Evolutionary conservation across 2,797 vertebrate species (phyloP), one percentile per base, ranked within the genome.

Genomic region (Oryzias sinensis): DNA sequence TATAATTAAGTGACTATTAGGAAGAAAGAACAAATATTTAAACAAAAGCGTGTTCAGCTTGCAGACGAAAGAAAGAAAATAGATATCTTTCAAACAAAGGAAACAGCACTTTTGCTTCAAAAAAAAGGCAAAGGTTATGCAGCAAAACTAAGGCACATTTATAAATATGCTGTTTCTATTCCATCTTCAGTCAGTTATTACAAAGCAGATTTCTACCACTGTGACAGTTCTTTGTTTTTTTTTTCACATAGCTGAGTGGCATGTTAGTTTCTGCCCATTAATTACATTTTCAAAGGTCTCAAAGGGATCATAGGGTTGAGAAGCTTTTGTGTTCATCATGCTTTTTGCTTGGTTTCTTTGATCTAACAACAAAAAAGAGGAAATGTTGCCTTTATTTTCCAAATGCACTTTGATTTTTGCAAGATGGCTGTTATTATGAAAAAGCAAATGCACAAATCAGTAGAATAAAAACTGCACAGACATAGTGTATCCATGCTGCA

Each of bases 231-330:
- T 45, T 45, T 45, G 56, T 50, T 61, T 49, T 14, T 49, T 14
- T 3, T 78, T 80, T 77, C 68, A 74, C 72, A 82, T 67, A 49
- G n/a, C 3, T 25, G 4, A 11, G 20, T 82, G 76, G 70, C 77
- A 53, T 49, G 56, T 70, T 54, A 55, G 72, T 75, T 83, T 82
- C 74, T 80, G 78, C 50, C 51, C 5, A 3, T 84, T 83, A 80
- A 82, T 79, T 79, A 60, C 66, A 69, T 79, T 86, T 83, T 82
- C 65, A 62, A 68, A 79, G 66, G 72, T 74, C 69, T 76, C 63
- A 27, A 33, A 1, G 17, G 67, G 81, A 76, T 81, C 76, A 52
- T 4, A 22, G 62, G 70, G 74, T 87, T 70, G 83, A 70, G 71
- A 56, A 40, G 69, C 68, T 69, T 64, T 65, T 77, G 65, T 82